These are phyloP conservation scores for Phragmatobia fuliginosa DNA, from an alignment of 2,888 invertebrate genomes.

Conservation along the genomic window DNA sequence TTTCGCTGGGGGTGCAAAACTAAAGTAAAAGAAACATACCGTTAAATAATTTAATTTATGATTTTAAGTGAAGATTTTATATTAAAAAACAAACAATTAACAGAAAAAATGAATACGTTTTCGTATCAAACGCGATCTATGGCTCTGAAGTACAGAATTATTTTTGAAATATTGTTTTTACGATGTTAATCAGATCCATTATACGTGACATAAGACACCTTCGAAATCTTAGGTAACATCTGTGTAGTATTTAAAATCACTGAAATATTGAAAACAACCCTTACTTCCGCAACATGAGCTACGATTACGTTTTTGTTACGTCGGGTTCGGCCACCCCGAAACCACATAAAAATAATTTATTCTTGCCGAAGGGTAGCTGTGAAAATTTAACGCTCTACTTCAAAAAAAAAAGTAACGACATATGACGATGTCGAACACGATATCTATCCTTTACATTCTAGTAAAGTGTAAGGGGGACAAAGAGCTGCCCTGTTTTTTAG, in stretches of 20 bases:
- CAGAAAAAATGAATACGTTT: too few relatives aligned
- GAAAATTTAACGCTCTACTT: conserved; percentile 78
- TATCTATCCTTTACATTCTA: conserved; percentile 64
- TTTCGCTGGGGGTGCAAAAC: too few relatives aligned
- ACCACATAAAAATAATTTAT: conserved; percentile 83
- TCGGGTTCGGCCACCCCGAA: conserved; percentile 80
- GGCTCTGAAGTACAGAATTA: neutral
- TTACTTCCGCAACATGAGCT: conserved; percentile 76
- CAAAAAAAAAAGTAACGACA: conserved; percentile 76
- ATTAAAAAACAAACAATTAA: too few relatives aligned
- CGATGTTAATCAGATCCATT: conserved; percentile 18
- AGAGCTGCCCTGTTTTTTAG: conserved; percentile 54
- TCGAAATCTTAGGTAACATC: conserved; percentile 61
- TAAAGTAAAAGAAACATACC: too few relatives aligned
- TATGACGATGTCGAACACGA: conserved; percentile 66
- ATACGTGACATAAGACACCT: conserved; percentile 44
- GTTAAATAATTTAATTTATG: too few relatives aligned
- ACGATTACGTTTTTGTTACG: conserved; percentile 75
- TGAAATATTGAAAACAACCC: conserved; percentile 72
- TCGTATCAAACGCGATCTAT: too few relatives aligned
- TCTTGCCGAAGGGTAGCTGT: conserved; percentile 78
- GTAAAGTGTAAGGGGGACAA: conserved; percentile 59
- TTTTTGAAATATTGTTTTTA: neutral
- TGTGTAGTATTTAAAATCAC: conserved; percentile 65
- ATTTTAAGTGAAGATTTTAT: too few relatives aligned